Base-by-base conservation (phyloP, 64 coral and sea anemone genomes). In the Actinia equina region DNA sequence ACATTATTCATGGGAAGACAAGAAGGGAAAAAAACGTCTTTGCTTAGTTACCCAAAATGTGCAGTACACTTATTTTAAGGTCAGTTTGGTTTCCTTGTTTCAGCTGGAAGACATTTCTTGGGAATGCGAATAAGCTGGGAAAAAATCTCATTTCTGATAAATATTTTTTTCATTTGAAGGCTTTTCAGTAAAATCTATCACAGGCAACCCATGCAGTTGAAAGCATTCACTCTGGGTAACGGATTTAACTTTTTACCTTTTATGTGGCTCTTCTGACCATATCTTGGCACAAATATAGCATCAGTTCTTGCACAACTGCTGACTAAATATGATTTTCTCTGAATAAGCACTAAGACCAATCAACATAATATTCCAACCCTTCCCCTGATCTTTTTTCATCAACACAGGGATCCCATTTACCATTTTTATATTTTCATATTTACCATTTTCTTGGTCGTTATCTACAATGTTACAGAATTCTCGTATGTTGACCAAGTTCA, bases 191-290 rank as follows among this genome's bases (percentile, higher is more conserved):
- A 80, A 23, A 3, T 56, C 49, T 60, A 55, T 8, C 9, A 44
- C 27, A 82, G 42, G 25, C 26, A 22, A n/a, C 52, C 30, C 12
- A 23, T 59, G 2, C 11, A 17, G 46, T 49, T 4, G 55, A 57
- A 57, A 57, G 55, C 15, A n/a, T 20, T 65, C 5, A 23, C 62
- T n/a, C 62, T 57, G 55, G 7, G 46, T n/a, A 64, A 71, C 6
- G 18, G 46, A 70, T 17, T 49, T 13, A 8, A 37, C 1, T 49
- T n/a, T 79, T 71, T 43, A 95, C 97, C 97, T 91, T 92, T 99
- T 20, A 99, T 99, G 79, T 99, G 97, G 41, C 93, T 95, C 63
- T 90, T 95, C 44, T 95, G 97, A 26, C 97, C 97, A 86, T 91
- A 84, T 71, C 97, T 89, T 85, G 88, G 90, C 45, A 99, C 70